Evolutionary conservation across 2,797 vertebrate genomes (phyloP).

Genomic region (Sarcophilus harrisii): DNA sequence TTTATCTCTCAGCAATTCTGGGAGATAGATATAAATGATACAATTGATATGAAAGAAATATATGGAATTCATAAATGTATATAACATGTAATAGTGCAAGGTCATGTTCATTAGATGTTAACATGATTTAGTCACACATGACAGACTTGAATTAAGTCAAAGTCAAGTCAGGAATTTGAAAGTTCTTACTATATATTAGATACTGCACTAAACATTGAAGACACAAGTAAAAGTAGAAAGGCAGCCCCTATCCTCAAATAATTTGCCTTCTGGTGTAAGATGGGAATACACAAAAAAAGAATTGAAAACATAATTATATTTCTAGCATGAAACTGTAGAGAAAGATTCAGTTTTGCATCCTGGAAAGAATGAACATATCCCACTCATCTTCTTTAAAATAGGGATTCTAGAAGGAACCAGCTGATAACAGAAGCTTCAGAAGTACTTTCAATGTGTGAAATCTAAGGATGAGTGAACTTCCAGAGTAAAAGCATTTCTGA

Average conservation of each 20-base stretch:
- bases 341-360: neutral
- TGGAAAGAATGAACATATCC: neutral
- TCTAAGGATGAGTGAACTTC: neutral
- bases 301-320: neutral
- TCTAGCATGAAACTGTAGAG: neutral
- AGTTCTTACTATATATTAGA: neutral
- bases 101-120: neutral
- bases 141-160: neutral
- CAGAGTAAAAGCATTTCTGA: neutral
- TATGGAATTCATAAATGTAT: neutral
- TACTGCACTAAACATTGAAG: neutral
- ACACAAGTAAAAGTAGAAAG: neutral
- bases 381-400: neutral
- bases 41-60: neutral
- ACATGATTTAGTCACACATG: neutral
- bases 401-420: neutral
- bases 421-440: neutral
- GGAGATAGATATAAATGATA: neutral
- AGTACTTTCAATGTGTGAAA: neutral
- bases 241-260: neutral
- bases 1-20: neutral
- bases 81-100: neutral
- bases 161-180: neutral
- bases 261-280: neutral
- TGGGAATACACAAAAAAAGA: neutral